Conservation (phyloP, 2,797 vertebrate genomes). For the Arctocebus calabarensis region DNA sequence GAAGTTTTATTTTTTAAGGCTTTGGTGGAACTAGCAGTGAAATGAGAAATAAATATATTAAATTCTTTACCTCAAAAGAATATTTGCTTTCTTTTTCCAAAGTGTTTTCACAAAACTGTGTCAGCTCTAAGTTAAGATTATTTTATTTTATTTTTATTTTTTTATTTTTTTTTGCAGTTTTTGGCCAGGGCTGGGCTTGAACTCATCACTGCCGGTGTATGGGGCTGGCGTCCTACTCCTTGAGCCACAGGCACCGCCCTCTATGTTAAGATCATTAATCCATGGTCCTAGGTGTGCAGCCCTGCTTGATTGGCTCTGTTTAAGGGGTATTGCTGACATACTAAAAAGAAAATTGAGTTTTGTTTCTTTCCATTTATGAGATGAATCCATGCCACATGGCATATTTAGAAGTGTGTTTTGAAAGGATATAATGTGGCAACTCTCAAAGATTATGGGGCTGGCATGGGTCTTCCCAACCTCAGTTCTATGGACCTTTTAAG, state of each 20-base stretch:
- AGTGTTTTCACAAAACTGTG: constrained; percentile 1
- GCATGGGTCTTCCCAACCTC: background rate
- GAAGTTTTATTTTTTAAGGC: background rate
- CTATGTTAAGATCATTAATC: background rate
- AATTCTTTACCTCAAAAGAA: background rate
- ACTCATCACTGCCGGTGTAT: too few species aligned
- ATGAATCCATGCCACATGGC: background rate
- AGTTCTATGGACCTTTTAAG: background rate
- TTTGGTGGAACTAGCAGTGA: constrained; percentile 52
- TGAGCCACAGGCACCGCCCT: too few species aligned
- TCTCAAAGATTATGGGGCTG: background rate
- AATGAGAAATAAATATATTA: constrained; percentile 48
- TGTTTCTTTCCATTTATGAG: background rate
- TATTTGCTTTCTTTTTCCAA: background rate
- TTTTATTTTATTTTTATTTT: too few species aligned
- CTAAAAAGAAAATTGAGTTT: background rate
- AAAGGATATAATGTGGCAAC: background rate
- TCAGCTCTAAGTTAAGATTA: background rate
- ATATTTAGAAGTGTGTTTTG: background rate
- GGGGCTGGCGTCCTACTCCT: too few species aligned
- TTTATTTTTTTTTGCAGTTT: too few species aligned
- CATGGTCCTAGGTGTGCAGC: background rate
- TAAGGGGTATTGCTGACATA: background rate
- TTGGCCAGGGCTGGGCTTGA: too few species aligned
- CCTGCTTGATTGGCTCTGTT: background rate